These are phyloP conservation scores for Epicauta chinensis DNA, from an alignment of 1,140 invertebrate genomes.

Conservation along the genomic window DNA sequence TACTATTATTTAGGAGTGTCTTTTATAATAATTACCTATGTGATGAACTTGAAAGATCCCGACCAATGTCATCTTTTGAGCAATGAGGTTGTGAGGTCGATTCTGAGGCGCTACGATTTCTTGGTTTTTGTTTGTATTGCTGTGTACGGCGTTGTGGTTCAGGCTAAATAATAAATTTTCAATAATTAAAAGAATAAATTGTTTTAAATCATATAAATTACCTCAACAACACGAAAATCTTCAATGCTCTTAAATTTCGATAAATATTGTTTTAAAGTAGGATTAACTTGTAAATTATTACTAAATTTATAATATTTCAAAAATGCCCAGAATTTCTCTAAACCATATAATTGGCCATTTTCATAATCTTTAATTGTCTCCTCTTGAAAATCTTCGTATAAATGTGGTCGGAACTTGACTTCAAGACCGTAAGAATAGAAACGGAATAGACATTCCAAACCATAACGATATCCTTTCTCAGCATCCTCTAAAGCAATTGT, in stretches of 20 bases:
- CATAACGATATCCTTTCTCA: slow-evolving; percentile 80
- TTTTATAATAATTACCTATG: not conserved
- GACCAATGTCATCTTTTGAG: slow-evolving; percentile 7
- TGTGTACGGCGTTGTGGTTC: slow-evolving; percentile 27
- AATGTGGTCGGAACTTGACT: slow-evolving; percentile 83
- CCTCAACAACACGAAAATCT: slow-evolving; percentile 81
- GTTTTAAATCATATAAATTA: slow-evolving; percentile 36
- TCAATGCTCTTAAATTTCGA: slow-evolving; percentile 90
- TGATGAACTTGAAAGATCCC: slow-evolving; percentile 9
- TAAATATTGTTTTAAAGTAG: slow-evolving; percentile 72
- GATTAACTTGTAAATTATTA: slow-evolving; percentile 69
- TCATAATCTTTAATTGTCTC: slow-evolving; percentile 92
- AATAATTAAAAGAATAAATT: slow-evolving; percentile 42
- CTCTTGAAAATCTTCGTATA: slow-evolving; percentile 93
- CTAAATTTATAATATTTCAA: slow-evolving; percentile 88
- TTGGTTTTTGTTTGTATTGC: slow-evolving; percentile 18
- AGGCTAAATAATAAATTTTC: slow-evolving; percentile 29
- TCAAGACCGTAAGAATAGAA: slow-evolving; percentile 98
- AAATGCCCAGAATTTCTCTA: slow-evolving; percentile 99
- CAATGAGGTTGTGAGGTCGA: slow-evolving; percentile 22
- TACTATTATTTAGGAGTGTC: too few species aligned
- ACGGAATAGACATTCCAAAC: slow-evolving; percentile 94
- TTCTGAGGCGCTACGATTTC: slow-evolving; percentile 31
- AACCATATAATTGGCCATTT: slow-evolving; percentile 89
- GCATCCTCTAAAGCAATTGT: slow-evolving; percentile 89